Base-by-base conservation (phyloP, 2,113 vertebrate species). In the Zapornia atra region DNA sequence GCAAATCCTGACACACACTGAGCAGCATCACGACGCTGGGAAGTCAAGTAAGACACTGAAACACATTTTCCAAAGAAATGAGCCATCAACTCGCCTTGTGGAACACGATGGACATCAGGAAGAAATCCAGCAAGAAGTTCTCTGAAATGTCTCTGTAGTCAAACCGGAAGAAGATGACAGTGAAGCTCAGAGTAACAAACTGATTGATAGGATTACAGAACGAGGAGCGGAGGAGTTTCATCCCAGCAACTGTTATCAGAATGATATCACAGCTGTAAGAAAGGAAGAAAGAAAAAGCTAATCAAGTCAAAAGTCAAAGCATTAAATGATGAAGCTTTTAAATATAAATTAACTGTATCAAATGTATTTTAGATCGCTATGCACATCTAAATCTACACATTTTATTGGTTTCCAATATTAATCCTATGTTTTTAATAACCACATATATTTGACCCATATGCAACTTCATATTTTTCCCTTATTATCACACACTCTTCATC, bases 81-180 rank as follows among this genome's bases (percentile, higher is more conserved):
- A 75, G 48, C 19, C 71, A 24, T 71, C 51, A 25, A 97, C 98
- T 98, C 98, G 98, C 99, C 99, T 99, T 99, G 92, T 99, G 98
- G 95, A 99, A 99, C 56, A 99, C 68, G 22, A 99, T 99, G 83
- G 99, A 99, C 98, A 99, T 99, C 96, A 99, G 89, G 98, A 99
- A 99, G 98, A 99, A 99, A 98, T 99, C 99, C 90, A 99, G 97
- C 93, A 99, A 97, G 97, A 99, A 99, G 87, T 99, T 99, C 97
- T 99, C 99, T 1, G 99, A 99, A 92, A 98, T 96, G 17, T 96
- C 97, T n/a, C 98, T 98, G 95, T 98, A 99, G 98, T 99, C 99
- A n/a, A 99, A 99, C 82, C 98, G 98, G 98, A 99, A 99, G 96
- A 99, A 99, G 94, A 99, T 86, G 10, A 99, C 98, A 3, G 99